These are phyloP conservation scores for Galerucella nymphaeae DNA, from an alignment of 2,888 invertebrate genomes.

Conservation along the genomic window DNA sequence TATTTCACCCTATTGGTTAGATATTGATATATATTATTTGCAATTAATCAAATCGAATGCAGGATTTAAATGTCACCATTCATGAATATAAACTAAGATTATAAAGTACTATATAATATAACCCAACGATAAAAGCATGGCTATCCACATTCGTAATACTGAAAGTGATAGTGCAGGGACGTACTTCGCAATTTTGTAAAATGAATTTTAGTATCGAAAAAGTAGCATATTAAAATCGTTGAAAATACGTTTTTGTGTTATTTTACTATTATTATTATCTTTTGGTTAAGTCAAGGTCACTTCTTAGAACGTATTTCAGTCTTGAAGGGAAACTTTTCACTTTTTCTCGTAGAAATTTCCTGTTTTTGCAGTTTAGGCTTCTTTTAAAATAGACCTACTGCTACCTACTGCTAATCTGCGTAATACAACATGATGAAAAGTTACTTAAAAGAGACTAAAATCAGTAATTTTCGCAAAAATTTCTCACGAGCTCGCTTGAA, in stretches of 20 bases:
- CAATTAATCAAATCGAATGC: not conserved
- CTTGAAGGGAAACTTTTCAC: no score
- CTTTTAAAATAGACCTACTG: no score
- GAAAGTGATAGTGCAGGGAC: conserved; percentile 36
- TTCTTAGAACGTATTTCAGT: no score
- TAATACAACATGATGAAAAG: no score
- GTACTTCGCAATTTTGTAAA: conserved; percentile 34
- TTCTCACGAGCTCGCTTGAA: not conserved
- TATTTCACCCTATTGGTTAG: not conserved
- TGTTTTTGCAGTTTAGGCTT: no score
- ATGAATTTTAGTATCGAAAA: not conserved
- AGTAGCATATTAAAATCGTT: not conserved
- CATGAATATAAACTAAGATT: conserved; percentile 56
- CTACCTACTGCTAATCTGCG: no score
- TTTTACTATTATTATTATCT: no score
- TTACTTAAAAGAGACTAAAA: no score
- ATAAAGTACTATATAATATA: conserved; percentile 57
- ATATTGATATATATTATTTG: not conserved
- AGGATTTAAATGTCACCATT: conserved; percentile 12
- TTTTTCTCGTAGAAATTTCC: no score
- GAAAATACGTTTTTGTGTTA: no score
- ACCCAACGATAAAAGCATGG: conserved; percentile 58
- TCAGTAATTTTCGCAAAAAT: no score
- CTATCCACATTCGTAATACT: conserved; percentile 52
- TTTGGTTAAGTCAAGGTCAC: no score